Evolutionary conservation across 2,888 invertebrate genomes (phyloP).

Genomic region (Mesochorus sp.): DNA sequence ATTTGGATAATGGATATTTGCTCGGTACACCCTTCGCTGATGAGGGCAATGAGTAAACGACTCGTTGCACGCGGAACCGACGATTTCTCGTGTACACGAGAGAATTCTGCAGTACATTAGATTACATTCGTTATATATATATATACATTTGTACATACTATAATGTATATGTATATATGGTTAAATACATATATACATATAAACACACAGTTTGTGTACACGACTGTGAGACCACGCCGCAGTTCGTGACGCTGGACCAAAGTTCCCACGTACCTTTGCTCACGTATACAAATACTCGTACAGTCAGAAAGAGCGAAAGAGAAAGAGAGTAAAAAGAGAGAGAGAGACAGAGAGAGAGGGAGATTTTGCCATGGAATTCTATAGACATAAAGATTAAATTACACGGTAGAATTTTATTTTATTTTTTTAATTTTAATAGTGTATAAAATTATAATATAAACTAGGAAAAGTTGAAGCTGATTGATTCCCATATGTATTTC

Average conservation of each 20-base stretch:
- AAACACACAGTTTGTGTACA: not conserved
- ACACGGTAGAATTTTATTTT: too few species aligned
- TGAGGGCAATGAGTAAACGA: slow-evolving; percentile 61
- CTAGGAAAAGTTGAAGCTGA: too few species aligned
- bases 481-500: too few species aligned
- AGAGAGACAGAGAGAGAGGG: too few species aligned
- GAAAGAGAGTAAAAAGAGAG: too few species aligned
- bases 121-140: slow-evolving; percentile 34
- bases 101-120: slow-evolving; percentile 46
- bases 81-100: slow-evolving; percentile 54
- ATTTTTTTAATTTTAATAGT: too few species aligned
- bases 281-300: slow-evolving; percentile 13
- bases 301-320: not conserved
- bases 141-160: not conserved
- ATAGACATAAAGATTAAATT: too few species aligned
- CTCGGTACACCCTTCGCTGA: slow-evolving; percentile 55
- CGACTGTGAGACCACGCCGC: slow-evolving; percentile 30
- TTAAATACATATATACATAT: not conserved
- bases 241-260: slow-evolving; percentile 53
- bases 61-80: slow-evolving; percentile 55
- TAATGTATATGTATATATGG: not conserved
- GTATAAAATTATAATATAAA: too few species aligned
- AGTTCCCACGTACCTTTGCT: slow-evolving; percentile 60
- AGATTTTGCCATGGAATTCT: too few species aligned
- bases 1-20: slow-evolving; percentile 44